A percentile compares a stretch with the other conserved stretches of the same genome.
Evolutionary conservation across 2,113 vertebrate species (phyloP).

Genomic region (Triplophysa siluroides): DNA sequence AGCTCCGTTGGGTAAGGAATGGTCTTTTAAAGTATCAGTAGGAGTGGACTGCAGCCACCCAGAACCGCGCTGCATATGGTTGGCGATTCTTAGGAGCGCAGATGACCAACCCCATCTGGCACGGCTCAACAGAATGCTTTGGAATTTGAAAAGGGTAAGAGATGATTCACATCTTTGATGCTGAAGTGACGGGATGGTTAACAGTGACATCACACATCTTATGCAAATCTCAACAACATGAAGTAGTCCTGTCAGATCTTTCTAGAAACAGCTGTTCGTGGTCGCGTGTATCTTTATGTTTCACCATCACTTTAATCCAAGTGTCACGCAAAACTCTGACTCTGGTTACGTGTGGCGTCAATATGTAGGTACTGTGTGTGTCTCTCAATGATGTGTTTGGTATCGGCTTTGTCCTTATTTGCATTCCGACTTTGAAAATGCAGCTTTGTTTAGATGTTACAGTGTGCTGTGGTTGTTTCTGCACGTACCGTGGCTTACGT

Average conservation of each 20-base stretch:
- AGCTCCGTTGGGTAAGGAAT: constrained; percentile 70
- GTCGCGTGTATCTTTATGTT: neutral
- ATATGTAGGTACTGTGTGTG: neutral
- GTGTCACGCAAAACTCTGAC: neutral
- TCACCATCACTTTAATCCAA: neutral
- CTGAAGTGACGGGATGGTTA: neutral
- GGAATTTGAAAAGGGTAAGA: constrained; percentile 66
- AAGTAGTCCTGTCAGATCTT: neutral
- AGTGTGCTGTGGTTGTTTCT: constrained; percentile 30
- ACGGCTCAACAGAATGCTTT: constrained; percentile 52
- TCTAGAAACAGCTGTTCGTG: neutral
- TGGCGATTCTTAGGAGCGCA: constrained; percentile 75
- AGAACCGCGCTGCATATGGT: constrained; percentile 90
- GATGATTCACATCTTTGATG: neutral
- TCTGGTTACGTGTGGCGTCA: neutral
- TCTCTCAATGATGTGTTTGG: constrained; percentile 14
- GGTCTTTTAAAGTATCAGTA: constrained; percentile 82
- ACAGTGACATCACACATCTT: neutral
- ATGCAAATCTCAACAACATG: neutral
- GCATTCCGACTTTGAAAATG: constrained; percentile 26
- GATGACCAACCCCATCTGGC: constrained; percentile 41
- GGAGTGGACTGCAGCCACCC: constrained; percentile 89
- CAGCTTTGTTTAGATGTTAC: constrained; percentile 20
- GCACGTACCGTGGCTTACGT: constrained; percentile 51
- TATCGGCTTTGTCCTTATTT: neutral